These are phyloP conservation scores for Lasioglossum morio DNA, from an alignment of 2,888 invertebrate species.

Conservation along the genomic window DNA sequence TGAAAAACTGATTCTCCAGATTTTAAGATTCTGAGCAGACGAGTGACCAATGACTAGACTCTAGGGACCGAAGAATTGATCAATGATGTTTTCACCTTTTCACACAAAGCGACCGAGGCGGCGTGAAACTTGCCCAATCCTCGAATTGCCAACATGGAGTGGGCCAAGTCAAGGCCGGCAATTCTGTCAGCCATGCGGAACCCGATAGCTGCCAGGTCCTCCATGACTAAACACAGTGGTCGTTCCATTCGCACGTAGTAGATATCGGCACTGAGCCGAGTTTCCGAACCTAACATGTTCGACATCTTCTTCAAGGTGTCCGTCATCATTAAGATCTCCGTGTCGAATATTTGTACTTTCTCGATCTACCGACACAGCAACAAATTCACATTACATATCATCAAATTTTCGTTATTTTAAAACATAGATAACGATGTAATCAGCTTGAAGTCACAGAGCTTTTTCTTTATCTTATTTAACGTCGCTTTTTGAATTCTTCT, in stretches of 20 bases:
- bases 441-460: no score
- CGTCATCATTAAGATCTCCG: constrained; percentile 82
- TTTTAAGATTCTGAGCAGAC: not conserved
- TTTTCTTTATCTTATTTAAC: no score
- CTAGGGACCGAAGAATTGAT: no score
- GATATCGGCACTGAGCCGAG: constrained; percentile 76
- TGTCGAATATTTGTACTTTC: constrained; percentile 70
- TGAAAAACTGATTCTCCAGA: not conserved
- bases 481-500: no score
- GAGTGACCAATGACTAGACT: not conserved
- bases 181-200: constrained; percentile 86
- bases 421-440: no score
- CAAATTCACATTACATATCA: no score
- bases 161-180: constrained; percentile 86
- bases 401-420: no score
- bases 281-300: constrained; percentile 63
- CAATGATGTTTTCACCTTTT: constrained; percentile 84
- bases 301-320: constrained; percentile 78
- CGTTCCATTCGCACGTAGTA: constrained; percentile 79
- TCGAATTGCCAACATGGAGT: constrained; percentile 85
- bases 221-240: constrained; percentile 84
- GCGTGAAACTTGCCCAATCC: constrained; percentile 87
- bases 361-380: constrained; percentile 68
- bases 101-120: constrained; percentile 85
- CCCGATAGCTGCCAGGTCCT: constrained; percentile 86